phyloP scores from a whole-genome alignment of 1,140 invertebrate genomes.

The Diabrotica undecimpunctata region DNA sequence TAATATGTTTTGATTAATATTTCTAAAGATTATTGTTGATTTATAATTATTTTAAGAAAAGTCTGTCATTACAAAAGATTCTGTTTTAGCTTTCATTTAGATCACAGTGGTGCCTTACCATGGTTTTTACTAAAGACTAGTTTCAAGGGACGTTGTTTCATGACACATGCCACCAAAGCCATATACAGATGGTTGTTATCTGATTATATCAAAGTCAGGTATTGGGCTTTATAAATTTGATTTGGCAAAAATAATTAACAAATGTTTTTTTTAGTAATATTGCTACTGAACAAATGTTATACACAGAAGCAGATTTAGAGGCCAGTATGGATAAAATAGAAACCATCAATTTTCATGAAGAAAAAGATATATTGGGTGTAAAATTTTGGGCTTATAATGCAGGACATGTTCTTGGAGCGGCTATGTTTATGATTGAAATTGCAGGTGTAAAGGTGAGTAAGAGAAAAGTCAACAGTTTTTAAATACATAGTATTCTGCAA shows the following conservation, averaged over 20 bases:
- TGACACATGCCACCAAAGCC: constrained; percentile 99
- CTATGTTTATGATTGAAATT: constrained; percentile 99
- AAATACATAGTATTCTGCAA: too few relatives aligned
- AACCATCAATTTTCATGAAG: constrained; percentile 97
- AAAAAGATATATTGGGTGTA: constrained; percentile 95
- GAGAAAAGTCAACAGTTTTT: constrained; percentile 1
- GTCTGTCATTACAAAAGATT: too few relatives aligned
- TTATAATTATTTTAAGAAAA: too few relatives aligned
- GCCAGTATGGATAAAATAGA: constrained; percentile 98
- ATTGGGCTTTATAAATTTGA: constrained; percentile 4
- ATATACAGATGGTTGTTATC: constrained; percentile 98
- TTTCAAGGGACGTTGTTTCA: constrained; percentile 97
- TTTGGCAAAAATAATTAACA: neutral
- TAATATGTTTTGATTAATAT: too few relatives aligned
- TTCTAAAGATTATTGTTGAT: too few relatives aligned
- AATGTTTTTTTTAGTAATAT: constrained; percentile 73
- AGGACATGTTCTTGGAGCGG: constrained; percentile 97
- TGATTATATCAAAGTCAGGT: constrained; percentile 98
- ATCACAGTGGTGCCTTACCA: constrained; percentile 96
- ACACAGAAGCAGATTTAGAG: constrained; percentile 95
- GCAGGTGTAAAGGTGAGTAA: constrained; percentile 82
- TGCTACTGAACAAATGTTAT: constrained; percentile 95
- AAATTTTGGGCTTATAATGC: constrained; percentile 99
- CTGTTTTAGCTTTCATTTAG: constrained; percentile 85
- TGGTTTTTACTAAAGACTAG: constrained; percentile 98